phyloP scores from a whole-genome alignment of 2,888 invertebrate species.

The Drosophila aldrichi region DNA sequence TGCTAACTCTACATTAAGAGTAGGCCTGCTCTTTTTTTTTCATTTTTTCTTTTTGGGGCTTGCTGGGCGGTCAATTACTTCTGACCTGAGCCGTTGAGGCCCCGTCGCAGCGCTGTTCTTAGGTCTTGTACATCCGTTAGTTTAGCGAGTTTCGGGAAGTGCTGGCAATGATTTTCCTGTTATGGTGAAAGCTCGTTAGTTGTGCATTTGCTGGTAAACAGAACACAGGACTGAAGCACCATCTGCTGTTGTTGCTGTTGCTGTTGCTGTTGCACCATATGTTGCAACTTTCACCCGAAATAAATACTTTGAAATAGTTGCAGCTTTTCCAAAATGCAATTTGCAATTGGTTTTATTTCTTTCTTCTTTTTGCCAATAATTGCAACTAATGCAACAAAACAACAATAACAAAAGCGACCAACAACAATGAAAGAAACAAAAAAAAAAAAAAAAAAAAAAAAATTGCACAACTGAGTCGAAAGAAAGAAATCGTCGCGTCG shows the following conservation, averaged over 20 bases:
- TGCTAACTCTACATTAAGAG: conserved; percentile 62
- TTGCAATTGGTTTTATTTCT: conserved; percentile 62
- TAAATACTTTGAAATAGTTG: conserved; percentile 36
- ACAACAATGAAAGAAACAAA: not conserved
- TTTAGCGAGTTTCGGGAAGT: conserved; percentile 46
- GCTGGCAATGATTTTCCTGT: conserved; percentile 69
- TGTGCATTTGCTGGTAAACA: conserved; percentile 27
- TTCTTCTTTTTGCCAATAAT: conserved; percentile 71
- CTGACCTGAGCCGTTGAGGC: conserved; percentile 56
- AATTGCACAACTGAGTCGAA: conserved; percentile 73
- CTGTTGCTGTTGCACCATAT: conserved; percentile 39
- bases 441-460: conserved; percentile 48
- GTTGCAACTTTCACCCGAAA: conserved; percentile 68
- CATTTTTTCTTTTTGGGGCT: conserved; percentile 7
- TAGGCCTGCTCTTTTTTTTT: conserved; percentile 47
- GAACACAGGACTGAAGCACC: conserved; percentile 40
- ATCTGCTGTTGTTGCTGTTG: conserved; percentile 12
- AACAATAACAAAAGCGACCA: conserved; percentile 46
- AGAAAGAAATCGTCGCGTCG: conserved; percentile 51
- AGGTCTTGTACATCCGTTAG: conserved; percentile 62
- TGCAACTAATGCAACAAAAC: conserved; percentile 68
- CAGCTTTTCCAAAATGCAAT: conserved; percentile 71
- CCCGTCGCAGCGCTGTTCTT: conserved; percentile 24
- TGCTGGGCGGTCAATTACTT: conserved; percentile 76
- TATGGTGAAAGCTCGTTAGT: conserved; percentile 72